Evolutionary conservation across 2,888 invertebrate species (phyloP).

Genomic region (Hypsopygia costalis): DNA sequence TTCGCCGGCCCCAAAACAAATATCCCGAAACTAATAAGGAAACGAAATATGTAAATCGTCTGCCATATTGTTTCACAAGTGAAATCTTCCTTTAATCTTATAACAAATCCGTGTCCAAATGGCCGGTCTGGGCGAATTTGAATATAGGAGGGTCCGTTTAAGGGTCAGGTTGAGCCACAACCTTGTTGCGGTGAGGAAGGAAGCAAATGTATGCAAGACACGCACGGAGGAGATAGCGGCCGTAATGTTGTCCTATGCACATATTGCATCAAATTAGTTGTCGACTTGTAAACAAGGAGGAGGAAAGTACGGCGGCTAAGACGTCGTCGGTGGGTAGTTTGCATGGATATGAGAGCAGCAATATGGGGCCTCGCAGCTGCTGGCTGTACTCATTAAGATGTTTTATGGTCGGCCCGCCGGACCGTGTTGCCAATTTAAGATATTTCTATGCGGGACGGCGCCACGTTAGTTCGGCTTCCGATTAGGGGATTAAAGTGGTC

Average conservation of each 20-base stretch:
- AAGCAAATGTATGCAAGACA: slow-evolving; percentile 78
- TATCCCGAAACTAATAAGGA: slow-evolving; percentile 81
- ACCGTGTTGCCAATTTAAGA: slow-evolving; percentile 79
- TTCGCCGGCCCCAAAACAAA: slow-evolving; percentile 78
- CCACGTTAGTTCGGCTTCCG: slow-evolving; percentile 78
- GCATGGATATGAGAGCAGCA: slow-evolving; percentile 80
- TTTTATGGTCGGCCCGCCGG: slow-evolving; percentile 79
- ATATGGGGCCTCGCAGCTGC: slow-evolving; percentile 78
- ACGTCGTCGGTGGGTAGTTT: slow-evolving; percentile 75
- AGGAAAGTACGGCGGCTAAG: slow-evolving; percentile 75
- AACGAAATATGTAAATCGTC: slow-evolving; percentile 80
- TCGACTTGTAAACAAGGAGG: slow-evolving; percentile 76
- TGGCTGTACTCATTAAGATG: slow-evolving; percentile 80
- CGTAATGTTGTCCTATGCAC: slow-evolving; percentile 80
- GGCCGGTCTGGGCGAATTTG: slow-evolving; percentile 76
- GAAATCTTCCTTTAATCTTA: slow-evolving; percentile 82
- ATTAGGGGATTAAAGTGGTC: slow-evolving; percentile 78
- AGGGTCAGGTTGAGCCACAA: slow-evolving; percentile 62
- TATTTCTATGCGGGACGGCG: slow-evolving; percentile 79
- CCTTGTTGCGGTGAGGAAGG: slow-evolving; percentile 59
- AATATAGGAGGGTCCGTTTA: slow-evolving; percentile 71
- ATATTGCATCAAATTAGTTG: slow-evolving; percentile 82
- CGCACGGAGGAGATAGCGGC: slow-evolving; percentile 74
- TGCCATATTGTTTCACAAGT: slow-evolving; percentile 81
- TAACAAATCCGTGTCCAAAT: slow-evolving; percentile 82